phyloP scores from a whole-genome alignment of 2,113 vertebrate genomes.

The Halichoerus grypus region DNA sequence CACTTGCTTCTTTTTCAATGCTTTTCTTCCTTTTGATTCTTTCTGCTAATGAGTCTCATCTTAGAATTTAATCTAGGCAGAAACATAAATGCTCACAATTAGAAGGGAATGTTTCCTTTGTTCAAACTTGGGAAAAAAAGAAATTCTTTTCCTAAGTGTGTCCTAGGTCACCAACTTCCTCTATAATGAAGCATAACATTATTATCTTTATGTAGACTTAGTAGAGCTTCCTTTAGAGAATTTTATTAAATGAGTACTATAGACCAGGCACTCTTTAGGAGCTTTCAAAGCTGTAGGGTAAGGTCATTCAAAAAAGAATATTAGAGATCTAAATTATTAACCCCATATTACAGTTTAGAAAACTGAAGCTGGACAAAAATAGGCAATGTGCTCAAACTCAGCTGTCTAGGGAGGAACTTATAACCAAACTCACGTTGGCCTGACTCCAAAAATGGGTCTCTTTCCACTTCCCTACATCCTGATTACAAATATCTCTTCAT shows the following conservation, averaged over 20 bases:
- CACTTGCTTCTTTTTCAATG: background rate
- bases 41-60: slow-evolving; percentile 5
- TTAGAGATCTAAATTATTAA: slow-evolving; percentile 49
- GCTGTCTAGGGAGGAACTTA: background rate
- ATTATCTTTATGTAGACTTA: background rate
- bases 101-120: slow-evolving; percentile 9
- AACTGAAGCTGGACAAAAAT: slow-evolving; percentile 56
- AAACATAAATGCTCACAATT: slow-evolving; percentile 41
- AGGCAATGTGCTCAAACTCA: background rate
- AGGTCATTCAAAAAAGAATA: slow-evolving; percentile 60
- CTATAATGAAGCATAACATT: background rate
- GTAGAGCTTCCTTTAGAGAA: background rate
- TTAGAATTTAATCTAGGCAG: slow-evolving; percentile 38
- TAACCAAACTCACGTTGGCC: background rate
- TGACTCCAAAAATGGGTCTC: slow-evolving; percentile 18
- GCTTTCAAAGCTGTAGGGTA: slow-evolving; percentile 45
- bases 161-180: background rate
- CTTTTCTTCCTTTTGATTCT: background rate
- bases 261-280: slow-evolving; percentile 14
- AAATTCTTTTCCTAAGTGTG: slow-evolving; percentile 2
- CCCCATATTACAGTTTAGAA: slow-evolving; percentile 42
- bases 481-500: background rate
- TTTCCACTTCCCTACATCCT: background rate
- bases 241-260: slow-evolving; percentile 50
- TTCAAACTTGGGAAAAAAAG: background rate